phyloP scores from a whole-genome alignment of 2,797 vertebrate genomes.

The Galaxias olidus region DNA sequence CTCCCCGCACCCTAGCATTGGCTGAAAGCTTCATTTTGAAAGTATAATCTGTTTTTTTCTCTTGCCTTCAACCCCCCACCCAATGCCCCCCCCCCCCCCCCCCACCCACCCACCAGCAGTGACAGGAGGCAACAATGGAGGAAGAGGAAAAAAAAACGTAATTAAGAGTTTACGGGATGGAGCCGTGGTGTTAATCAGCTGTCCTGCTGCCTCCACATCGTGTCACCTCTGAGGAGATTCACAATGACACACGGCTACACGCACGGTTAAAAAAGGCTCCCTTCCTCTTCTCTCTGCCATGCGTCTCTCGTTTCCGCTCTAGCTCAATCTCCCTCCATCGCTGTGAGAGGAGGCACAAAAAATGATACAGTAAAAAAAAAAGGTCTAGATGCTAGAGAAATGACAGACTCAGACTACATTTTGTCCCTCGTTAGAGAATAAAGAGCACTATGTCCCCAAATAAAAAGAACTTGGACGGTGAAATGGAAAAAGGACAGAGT shows the following conservation, averaged over 20 bases:
- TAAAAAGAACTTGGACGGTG: conserved; percentile 45
- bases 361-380: conserved; percentile 1
- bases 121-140: conserved; percentile 26
- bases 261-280: conserved; percentile 34
- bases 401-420: conserved; percentile 51
- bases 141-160: conserved; percentile 32
- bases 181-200: conserved; percentile 61
- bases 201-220: conserved; percentile 46
- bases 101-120: not conserved
- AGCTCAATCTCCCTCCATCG: conserved; percentile 16
- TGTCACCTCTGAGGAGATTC: conserved; percentile 54
- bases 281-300: not conserved
- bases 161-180: conserved; percentile 57
- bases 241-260: conserved; percentile 39
- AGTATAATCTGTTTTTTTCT: conserved; percentile 3
- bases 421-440: conserved; percentile 45
- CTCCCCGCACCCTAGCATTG: conserved; percentile 19
- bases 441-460: conserved; percentile 40
- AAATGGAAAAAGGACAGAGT: conserved; percentile 11
- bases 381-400: conserved; percentile 34
- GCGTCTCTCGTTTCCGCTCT: not conserved
- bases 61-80: conserved; percentile 3
- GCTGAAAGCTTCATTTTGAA: conserved; percentile 21
- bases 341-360: conserved; percentile 10
- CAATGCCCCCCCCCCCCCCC: conserved; percentile 7